Evolutionary conservation across 2,113 vertebrate species (phyloP).

Genomic region (Neotragus pygmaeus): DNA sequence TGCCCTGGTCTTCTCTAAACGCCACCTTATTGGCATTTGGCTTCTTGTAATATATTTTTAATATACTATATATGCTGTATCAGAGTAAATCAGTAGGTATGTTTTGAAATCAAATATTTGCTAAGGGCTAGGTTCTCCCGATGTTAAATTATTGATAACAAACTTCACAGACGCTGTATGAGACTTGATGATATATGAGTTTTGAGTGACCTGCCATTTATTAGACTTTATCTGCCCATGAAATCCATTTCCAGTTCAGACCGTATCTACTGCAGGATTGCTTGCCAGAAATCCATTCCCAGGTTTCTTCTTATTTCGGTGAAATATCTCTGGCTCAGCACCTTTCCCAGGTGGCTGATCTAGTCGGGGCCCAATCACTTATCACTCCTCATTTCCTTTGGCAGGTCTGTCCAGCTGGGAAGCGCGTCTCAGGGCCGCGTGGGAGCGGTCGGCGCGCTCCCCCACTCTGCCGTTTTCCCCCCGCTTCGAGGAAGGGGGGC

Average conservation of each 20-base stretch:
- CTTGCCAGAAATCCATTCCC: slow-evolving; percentile 80
- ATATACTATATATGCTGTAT: slow-evolving; percentile 69
- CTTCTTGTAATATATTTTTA: slow-evolving; percentile 68
- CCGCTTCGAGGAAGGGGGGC: neutral
- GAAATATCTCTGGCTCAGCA: slow-evolving; percentile 85
- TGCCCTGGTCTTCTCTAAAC: neutral
- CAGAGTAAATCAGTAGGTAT: slow-evolving; percentile 69
- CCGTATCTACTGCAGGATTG: slow-evolving; percentile 77
- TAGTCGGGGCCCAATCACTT: slow-evolving; percentile 81
- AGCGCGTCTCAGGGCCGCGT: slow-evolving; percentile 75
- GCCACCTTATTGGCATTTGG: slow-evolving; percentile 44
- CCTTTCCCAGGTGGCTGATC: slow-evolving; percentile 83
- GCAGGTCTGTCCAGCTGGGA: slow-evolving; percentile 76
- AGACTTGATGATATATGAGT: slow-evolving; percentile 71
- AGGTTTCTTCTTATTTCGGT: slow-evolving; percentile 81
- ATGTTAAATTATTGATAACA: slow-evolving; percentile 77
- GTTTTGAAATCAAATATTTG: slow-evolving; percentile 80
- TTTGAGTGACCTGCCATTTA: slow-evolving; percentile 76
- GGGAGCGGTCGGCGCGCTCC: slow-evolving; percentile 51
- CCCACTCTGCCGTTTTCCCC: slow-evolving; percentile 27
- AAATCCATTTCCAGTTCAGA: slow-evolving; percentile 85
- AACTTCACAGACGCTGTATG: slow-evolving; percentile 70
- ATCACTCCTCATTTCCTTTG: slow-evolving; percentile 80
- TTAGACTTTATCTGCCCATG: slow-evolving; percentile 80
- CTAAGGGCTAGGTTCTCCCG: slow-evolving; percentile 61